These are phyloP conservation scores for Calephelis nemesis DNA, from an alignment of 1,140 invertebrate species.

Conservation along the genomic window DNA sequence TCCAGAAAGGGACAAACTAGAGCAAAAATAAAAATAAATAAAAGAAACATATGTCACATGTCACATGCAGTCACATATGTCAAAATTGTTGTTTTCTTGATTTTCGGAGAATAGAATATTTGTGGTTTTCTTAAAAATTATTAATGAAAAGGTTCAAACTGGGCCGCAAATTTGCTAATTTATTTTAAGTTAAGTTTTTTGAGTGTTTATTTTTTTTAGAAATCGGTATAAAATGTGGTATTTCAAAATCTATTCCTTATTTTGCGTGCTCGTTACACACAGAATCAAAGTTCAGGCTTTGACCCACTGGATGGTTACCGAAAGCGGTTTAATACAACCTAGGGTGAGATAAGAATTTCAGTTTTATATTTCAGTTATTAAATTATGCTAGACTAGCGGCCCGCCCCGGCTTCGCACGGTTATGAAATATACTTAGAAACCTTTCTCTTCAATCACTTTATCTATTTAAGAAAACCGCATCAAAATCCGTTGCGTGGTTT, in stretches of 20 bases:
- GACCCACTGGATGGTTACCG: conserved; percentile 71
- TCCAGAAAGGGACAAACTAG: too few species aligned
- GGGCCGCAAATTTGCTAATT: background rate
- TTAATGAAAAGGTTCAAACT: conserved; percentile 3
- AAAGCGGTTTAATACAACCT: conserved; percentile 66
- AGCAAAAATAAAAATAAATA: too few species aligned
- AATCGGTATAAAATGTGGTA: conserved; percentile 41
- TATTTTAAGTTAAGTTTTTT: background rate
- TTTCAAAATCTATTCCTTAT: conserved; percentile 42
- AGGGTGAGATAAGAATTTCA: conserved; percentile 47
- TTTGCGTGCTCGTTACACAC: conserved; percentile 42
- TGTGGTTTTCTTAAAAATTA: background rate
- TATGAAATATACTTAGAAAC: too few species aligned
- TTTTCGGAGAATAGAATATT: background rate
- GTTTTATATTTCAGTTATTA: conserved; percentile 4
- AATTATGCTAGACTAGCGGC: conserved; percentile 1
- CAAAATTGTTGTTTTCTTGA: background rate
- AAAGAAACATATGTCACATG: too few species aligned
- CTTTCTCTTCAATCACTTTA: too few species aligned
- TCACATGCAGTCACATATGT: too few species aligned
- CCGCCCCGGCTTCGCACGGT: too few species aligned
- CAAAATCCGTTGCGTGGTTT: too few species aligned
- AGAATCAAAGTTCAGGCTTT: conserved; percentile 36
- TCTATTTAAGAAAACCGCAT: too few species aligned
- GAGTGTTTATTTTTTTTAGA: background rate